Evolutionary conservation across 2,797 vertebrate genomes (phyloP).

Genomic region (Xenopus petersii): DNA sequence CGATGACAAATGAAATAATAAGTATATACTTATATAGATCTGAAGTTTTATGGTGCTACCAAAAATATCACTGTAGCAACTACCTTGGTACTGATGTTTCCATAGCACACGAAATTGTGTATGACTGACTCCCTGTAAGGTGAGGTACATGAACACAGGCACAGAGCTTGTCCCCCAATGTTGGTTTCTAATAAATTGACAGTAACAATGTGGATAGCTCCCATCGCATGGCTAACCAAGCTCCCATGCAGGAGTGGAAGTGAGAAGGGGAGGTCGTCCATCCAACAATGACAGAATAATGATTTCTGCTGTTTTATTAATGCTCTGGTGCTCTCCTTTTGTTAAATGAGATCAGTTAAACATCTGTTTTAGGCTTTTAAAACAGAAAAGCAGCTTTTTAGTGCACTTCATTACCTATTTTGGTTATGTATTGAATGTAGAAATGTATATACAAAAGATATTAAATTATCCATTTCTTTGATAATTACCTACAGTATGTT

Average conservation of each 20-base stretch:
- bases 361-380: slow-evolving; percentile 23
- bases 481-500: no score
- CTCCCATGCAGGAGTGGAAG: slow-evolving; percentile 20
- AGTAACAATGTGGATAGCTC: slow-evolving; percentile 20
- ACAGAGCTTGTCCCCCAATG: no score
- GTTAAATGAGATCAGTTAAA: slow-evolving; percentile 26
- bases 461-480: background rate
- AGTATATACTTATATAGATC: no score
- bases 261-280: slow-evolving; percentile 23
- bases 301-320: slow-evolving; percentile 35
- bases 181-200: slow-evolving; percentile 28
- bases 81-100: background rate
- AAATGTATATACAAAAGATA: background rate
- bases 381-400: background rate
- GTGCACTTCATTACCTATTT: background rate
- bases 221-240: slow-evolving; percentile 19
- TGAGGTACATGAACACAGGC: slow-evolving; percentile 8
- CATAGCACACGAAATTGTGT: slow-evolving; percentile 25
- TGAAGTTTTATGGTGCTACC: no score
- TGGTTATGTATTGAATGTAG: background rate
- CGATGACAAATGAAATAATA: no score
- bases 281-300: slow-evolving; percentile 35
- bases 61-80: no score
- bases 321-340: slow-evolving; percentile 25
- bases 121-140: slow-evolving; percentile 18